Percentiles rank a stretch among this genome's conserved stretches.
These are phyloP conservation scores for Anneissia japonica DNA, from an alignment of 35 echinoderm and acorn worm species.

Conservation along the genomic window DNA sequence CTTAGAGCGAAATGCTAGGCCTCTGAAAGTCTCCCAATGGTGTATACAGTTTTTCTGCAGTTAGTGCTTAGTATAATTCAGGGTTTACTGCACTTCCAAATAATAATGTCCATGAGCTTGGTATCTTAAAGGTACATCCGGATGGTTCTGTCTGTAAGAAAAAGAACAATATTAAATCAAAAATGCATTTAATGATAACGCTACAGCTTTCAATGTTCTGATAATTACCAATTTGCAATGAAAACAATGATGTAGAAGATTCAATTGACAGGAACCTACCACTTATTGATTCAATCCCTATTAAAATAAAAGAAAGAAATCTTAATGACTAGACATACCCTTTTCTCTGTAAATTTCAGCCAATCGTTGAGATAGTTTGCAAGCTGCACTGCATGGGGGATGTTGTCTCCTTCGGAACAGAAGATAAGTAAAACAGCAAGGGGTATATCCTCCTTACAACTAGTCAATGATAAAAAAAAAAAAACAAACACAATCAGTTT, in stretches of 20 bases:
- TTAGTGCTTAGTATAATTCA: slow-evolving; percentile 33
- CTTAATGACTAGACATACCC: background rate
- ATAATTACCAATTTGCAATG: too few species aligned
- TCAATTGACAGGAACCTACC: too few species aligned
- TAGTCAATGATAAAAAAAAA: slow-evolving; percentile 14
- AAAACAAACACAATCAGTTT: background rate
- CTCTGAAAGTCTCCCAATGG: background rate
- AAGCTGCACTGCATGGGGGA: slow-evolving; percentile 70
- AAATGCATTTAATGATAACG: too few species aligned
- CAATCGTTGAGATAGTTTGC: slow-evolving; percentile 63
- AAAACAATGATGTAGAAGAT: too few species aligned
- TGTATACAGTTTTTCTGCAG: background rate
- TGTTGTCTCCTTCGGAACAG: slow-evolving; percentile 88
- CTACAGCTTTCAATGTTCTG: too few species aligned
- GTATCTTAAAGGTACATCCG: slow-evolving; percentile 31
- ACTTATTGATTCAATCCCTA: too few species aligned
- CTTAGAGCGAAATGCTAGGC: too few species aligned
- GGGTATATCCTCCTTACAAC: slow-evolving; percentile 64
- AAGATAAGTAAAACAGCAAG: slow-evolving; percentile 73
- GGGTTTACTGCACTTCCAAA: slow-evolving; percentile 38
- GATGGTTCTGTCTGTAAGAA: background rate
- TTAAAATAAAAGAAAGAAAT: too few species aligned
- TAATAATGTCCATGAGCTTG: slow-evolving; percentile 44
- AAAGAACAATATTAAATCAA: too few species aligned
- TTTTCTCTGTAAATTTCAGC: slow-evolving; percentile 41